Evolutionary conservation across 1,140 invertebrate species (phyloP).

Genomic region (Planococcus citri): DNA sequence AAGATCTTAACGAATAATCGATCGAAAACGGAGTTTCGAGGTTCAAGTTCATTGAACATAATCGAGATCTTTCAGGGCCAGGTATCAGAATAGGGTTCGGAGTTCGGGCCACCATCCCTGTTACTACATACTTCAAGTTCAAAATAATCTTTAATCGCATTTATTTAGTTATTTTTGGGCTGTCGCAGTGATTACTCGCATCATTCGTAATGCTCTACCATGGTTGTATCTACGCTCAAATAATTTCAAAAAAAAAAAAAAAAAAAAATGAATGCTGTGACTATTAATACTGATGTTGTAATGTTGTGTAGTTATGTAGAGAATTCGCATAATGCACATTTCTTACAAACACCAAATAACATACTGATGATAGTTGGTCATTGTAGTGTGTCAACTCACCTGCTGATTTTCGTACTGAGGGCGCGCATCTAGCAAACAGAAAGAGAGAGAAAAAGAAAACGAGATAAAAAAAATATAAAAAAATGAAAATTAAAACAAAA

Average conservation of each 20-base stretch:
- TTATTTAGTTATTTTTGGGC: no score
- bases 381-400: slow-evolving; percentile 35
- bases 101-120: no score
- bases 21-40: no score
- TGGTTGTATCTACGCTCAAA: neutral
- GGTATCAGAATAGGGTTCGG: no score
- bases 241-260: neutral
- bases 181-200: no score
- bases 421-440: slow-evolving; percentile 46
- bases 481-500: slow-evolving; percentile 20
- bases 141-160: no score
- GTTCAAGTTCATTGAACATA: no score
- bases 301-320: slow-evolving; percentile 17
- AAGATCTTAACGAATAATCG: no score
- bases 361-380: neutral
- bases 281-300: slow-evolving; percentile 10
- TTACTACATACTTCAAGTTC: no score
- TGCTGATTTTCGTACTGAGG: slow-evolving; percentile 39
- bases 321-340: slow-evolving; percentile 11
- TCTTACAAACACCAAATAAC: slow-evolving; percentile 4
- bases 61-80: no score
- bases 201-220: neutral
- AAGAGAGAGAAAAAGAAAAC: slow-evolving; percentile 34
- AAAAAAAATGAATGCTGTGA: slow-evolving; percentile 12
- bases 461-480: slow-evolving; percentile 27